These are phyloP conservation scores for Crotalus horridus DNA, from an alignment of 2,113 vertebrate species.

Conservation along the genomic window DNA sequence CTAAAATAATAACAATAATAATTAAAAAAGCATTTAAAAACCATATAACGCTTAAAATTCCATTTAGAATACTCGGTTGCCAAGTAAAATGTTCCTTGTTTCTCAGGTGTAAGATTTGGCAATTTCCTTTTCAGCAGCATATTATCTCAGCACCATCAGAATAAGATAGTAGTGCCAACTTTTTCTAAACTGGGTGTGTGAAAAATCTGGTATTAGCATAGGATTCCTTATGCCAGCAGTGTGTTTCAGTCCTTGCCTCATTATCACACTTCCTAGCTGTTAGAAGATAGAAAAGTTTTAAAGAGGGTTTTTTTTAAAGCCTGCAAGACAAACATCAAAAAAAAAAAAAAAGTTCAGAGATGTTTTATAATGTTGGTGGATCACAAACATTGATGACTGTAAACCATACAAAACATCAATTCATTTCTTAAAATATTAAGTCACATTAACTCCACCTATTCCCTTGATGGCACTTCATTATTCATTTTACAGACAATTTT, in stretches of 20 bases:
- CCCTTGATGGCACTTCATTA: conserved; percentile 42
- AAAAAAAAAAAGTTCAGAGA: conserved; percentile 53
- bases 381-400: conserved; percentile 49
- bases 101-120: conserved; percentile 75
- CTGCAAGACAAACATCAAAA: conserved; percentile 39
- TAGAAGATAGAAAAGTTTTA: conserved; percentile 52
- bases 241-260: conserved; percentile 70
- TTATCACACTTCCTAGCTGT: conserved; percentile 65
- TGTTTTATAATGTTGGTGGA: conserved; percentile 47
- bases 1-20: conserved; percentile 9
- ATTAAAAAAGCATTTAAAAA: not conserved
- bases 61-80: conserved; percentile 60
- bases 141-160: conserved; percentile 65
- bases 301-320: conserved; percentile 41
- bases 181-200: conserved; percentile 62
- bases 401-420: conserved; percentile 31
- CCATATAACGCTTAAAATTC: conserved; percentile 42
- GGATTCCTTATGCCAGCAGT: conserved; percentile 63
- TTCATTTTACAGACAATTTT: conserved; percentile 14
- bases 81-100: conserved; percentile 58
- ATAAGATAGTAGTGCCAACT: conserved; percentile 55
- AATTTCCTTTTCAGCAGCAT: conserved; percentile 43
- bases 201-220: conserved; percentile 57
- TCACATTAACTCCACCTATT: conserved; percentile 53
- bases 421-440: conserved; percentile 44